These are phyloP conservation scores for Monochamus saltuarius DNA, from an alignment of 1,140 invertebrate species.

Conservation along the genomic window DNA sequence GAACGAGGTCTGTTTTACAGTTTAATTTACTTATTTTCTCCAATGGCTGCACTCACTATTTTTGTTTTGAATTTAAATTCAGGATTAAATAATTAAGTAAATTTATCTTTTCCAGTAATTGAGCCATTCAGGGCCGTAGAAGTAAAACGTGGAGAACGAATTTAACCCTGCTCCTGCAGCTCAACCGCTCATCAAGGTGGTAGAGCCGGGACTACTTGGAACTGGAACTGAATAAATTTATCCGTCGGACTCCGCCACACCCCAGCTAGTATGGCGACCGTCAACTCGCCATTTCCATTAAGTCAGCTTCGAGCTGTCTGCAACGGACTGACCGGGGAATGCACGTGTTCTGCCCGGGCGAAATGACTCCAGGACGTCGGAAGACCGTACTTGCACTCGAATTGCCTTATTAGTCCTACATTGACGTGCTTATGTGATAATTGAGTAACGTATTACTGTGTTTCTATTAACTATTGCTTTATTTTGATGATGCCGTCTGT, in stretches of 20 bases:
- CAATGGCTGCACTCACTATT: constrained; percentile 10
- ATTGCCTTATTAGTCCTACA: constrained; percentile 18
- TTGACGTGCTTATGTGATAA: constrained; percentile 4
- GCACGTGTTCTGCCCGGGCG: constrained; percentile 14
- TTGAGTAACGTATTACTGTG: constrained; percentile 20
- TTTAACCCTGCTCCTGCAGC: too few species aligned
- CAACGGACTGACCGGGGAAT: constrained; percentile 18
- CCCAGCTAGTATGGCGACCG: too few species aligned
- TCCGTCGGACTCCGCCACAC: too few species aligned
- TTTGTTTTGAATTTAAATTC: constrained; percentile 8
- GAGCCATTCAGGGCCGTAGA: neutral
- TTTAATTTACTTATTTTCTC: constrained; percentile 7
- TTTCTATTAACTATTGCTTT: neutral
- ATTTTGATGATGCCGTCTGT: too few species aligned
- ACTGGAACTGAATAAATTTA: too few species aligned
- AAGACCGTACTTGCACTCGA: constrained; percentile 9
- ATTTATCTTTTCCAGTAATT: constrained; percentile 14
- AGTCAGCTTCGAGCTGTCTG: too few species aligned
- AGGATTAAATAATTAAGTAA: constrained; percentile 4
- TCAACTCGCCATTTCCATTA: too few species aligned
- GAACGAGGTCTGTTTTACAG: constrained; percentile 1
- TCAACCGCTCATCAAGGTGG: too few species aligned
- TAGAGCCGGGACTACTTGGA: too few species aligned
- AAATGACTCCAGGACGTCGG: constrained; percentile 6
- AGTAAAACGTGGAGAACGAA: too few species aligned